phyloP scores from a whole-genome alignment of 2,113 vertebrate species.

The Melanerpes aurifrons region DNA sequence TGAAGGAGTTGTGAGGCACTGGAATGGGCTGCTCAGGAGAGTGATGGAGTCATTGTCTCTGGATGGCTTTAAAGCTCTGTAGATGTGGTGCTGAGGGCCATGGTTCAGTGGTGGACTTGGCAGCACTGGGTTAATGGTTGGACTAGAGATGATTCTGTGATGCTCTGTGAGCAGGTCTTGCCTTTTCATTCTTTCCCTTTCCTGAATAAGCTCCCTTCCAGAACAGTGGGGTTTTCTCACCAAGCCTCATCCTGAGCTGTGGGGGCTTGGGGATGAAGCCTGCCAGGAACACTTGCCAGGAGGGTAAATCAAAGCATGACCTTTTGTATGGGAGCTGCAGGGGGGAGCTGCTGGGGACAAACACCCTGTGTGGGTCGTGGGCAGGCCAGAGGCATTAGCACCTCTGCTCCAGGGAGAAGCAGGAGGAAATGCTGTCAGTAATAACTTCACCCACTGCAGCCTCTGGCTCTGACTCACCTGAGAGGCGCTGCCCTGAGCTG shows the following conservation, averaged over 20 bases:
- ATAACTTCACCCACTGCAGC: neutral
- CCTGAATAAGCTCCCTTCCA: neutral
- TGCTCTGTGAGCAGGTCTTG: rapidly evolving
- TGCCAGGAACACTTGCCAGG: neutral
- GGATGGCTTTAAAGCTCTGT: neutral
- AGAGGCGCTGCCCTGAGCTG: neutral
- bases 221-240: neutral
- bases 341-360: neutral
- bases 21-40: neutral
- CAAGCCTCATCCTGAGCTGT: neutral
- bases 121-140: neutral
- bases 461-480: neutral
- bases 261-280: neutral
- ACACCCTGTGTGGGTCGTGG: neutral
- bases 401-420: neutral
- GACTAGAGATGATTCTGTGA: neutral
- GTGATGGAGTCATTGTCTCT: neutral
- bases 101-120: neutral
- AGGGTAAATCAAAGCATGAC: neutral
- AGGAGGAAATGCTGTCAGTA: neutral
- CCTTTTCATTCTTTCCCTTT: neutral
- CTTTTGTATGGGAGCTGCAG: neutral
- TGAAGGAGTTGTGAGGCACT: neutral
- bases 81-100: neutral
- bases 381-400: neutral